These are phyloP conservation scores for Temnothorax unifasciatus DNA, from an alignment of 2,888 invertebrate species.

Conservation along the genomic window DNA sequence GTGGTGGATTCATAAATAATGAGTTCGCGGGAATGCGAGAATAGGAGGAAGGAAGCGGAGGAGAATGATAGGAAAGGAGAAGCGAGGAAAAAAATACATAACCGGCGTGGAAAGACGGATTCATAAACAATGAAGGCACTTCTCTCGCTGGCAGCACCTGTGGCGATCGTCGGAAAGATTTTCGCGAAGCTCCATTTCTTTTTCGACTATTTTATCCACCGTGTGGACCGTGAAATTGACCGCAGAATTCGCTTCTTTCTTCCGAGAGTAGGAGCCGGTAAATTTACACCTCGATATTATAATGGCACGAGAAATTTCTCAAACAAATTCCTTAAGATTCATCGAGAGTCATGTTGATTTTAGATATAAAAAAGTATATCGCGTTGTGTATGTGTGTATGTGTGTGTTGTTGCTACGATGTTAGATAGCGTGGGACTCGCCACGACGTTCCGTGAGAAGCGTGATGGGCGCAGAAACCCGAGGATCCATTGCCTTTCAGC, in stretches of 20 bases:
- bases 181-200: conserved; percentile 45
- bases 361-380: neutral
- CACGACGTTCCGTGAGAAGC: conserved; percentile 62
- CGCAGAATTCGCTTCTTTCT: conserved; percentile 49
- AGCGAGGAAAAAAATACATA: conserved; percentile 26
- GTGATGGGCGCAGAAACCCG: neutral
- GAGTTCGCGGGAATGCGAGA: conserved; percentile 60
- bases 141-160: conserved; percentile 56
- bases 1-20: conserved; percentile 77
- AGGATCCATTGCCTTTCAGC: conserved; percentile 17
- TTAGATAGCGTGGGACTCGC: neutral
- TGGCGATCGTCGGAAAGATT: neutral
- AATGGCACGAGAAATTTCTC: neutral
- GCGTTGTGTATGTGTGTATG: neutral
- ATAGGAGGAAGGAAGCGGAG: conserved; percentile 3
- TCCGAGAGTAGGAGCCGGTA: conserved; percentile 24
- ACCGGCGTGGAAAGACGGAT: conserved; percentile 63
- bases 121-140: conserved; percentile 75
- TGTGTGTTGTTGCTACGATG: neutral
- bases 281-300: neutral
- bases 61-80: conserved; percentile 8
- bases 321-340: neutral
- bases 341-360: conserved; percentile 12
- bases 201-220: conserved; percentile 54
- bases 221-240: conserved; percentile 52